Conservation (phyloP, 2,888 invertebrate species). For the Lycophotia porphyrea region DNA sequence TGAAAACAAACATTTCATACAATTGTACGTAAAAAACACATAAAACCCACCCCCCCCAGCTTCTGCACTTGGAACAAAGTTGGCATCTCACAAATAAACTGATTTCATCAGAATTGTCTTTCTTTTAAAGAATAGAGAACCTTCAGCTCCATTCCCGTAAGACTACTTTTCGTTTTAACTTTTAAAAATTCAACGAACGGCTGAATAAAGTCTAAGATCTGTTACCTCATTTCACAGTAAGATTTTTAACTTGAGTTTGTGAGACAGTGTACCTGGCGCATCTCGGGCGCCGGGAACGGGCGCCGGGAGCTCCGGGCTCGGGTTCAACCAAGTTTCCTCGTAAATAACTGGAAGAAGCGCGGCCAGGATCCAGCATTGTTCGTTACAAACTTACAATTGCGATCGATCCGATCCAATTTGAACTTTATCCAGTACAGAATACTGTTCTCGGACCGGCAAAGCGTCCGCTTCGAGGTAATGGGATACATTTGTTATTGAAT, state of each 20-base stretch:
- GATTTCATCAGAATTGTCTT: conserved; percentile 60
- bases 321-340: conserved; percentile 63
- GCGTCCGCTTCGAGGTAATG: conserved; percentile 49
- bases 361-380: conserved; percentile 56
- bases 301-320: conserved; percentile 27
- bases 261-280: conserved; percentile 53
- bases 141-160: conserved; percentile 52
- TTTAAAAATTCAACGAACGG: conserved; percentile 62
- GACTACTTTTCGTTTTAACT: conserved; percentile 64
- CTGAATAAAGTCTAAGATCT: conserved; percentile 65
- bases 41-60: conserved; percentile 22
- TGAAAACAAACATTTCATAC: neutral
- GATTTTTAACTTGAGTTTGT: conserved; percentile 62
- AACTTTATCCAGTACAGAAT: conserved; percentile 50
- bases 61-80: conserved; percentile 42
- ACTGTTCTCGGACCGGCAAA: conserved; percentile 25
- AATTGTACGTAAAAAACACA: conserved; percentile 26
- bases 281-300: conserved; percentile 12
- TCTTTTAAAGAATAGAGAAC: conserved; percentile 56
- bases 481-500: conserved; percentile 68
- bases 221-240: conserved; percentile 67
- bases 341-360: conserved; percentile 62
- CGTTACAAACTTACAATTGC: conserved; percentile 61
- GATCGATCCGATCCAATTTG: conserved; percentile 61
- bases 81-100: conserved; percentile 51